These are phyloP conservation scores for Aplidium turbinatum DNA, from an alignment of 23 tunicate genomes.

Conservation along the genomic window DNA sequence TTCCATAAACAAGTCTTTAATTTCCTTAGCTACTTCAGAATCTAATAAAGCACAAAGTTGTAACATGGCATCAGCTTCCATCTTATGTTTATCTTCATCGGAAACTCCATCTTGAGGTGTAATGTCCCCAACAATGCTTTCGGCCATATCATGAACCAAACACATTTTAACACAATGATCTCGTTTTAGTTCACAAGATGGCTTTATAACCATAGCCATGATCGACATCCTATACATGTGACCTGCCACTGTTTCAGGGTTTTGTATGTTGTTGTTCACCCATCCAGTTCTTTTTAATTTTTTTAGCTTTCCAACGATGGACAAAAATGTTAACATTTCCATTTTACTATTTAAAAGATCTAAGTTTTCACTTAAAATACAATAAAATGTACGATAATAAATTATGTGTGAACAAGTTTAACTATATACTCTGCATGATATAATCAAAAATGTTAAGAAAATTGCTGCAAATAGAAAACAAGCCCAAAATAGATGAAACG, in stretches of 20 bases:
- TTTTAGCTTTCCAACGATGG: slow-evolving; percentile 66
- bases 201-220: slow-evolving; percentile 77
- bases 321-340: slow-evolving; percentile 53
- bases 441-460: too few species aligned
- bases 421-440: too few species aligned
- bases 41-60: slow-evolving; percentile 29
- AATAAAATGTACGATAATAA: too few species aligned
- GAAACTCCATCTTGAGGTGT: slow-evolving; percentile 70
- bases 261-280: slow-evolving; percentile 59
- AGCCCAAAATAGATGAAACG: too few species aligned
- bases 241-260: slow-evolving; percentile 87
- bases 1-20: slow-evolving; percentile 47
- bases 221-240: slow-evolving; percentile 97
- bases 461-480: too few species aligned
- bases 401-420: too few species aligned
- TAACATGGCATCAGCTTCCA: slow-evolving; percentile 48
- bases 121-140: slow-evolving; percentile 93
- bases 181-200: slow-evolving; percentile 24
- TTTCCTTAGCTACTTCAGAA: slow-evolving; percentile 36
- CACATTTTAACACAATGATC: slow-evolving; percentile 85
- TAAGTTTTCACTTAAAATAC: too few species aligned
- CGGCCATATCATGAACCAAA: slow-evolving; percentile 96
- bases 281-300: slow-evolving; percentile 76
- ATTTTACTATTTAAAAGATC: too few species aligned
- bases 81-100: slow-evolving; percentile 66